Evolutionary conservation across 1,140 invertebrate species (phyloP), one percentile per base, ranked within the genome.

Genomic region (Asbolus verrucosus): DNA sequence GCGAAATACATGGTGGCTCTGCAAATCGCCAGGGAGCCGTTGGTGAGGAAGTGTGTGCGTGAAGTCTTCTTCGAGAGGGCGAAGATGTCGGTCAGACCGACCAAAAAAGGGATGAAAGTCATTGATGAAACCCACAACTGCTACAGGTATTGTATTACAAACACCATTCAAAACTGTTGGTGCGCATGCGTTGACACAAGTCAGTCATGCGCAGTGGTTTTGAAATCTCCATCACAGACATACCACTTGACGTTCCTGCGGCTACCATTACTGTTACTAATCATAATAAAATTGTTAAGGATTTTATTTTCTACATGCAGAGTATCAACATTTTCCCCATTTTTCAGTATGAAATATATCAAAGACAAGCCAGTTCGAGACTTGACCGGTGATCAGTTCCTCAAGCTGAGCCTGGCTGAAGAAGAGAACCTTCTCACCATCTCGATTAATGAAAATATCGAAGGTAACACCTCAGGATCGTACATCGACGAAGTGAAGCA

Each of bases 281-380:
- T n/a, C n/a, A n/a, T n/a, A n/a, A n/a, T n/a, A n/a, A n/a, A n/a
- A n/a, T n/a, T n/a, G n/a, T n/a, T n/a, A n/a, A n/a, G n/a, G n/a
- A n/a, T n/a, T n/a, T n/a, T n/a, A n/a, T n/a, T n/a, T n/a, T n/a
- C n/a, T n/a, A n/a, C n/a, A n/a, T n/a, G n/a, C n/a, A n/a, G n/a
- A n/a, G n/a, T n/a, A n/a, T n/a, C n/a, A n/a, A n/a, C n/a, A n/a
- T n/a, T n/a, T n/a, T n/a, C n/a, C n/a, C n/a, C n/a, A n/a, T n/a
- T n/a, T n/a, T n/a, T n/a, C n/a, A n/a, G 87, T 2, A 89, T 98
- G 85, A 99, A 98, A 77, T 99, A 98, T 81, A 76, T 99, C 4
- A 94, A 94, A 77, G 92, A 95, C 77, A 99, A 99, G 81, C 97
- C 97, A 0, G 94, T 99, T 0, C 85, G 90, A 6, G 94, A 98